Evolutionary conservation across 2,888 invertebrate species (phyloP), one percentile per base, ranked within the genome.

Genomic region (Metalampra italica): DNA sequence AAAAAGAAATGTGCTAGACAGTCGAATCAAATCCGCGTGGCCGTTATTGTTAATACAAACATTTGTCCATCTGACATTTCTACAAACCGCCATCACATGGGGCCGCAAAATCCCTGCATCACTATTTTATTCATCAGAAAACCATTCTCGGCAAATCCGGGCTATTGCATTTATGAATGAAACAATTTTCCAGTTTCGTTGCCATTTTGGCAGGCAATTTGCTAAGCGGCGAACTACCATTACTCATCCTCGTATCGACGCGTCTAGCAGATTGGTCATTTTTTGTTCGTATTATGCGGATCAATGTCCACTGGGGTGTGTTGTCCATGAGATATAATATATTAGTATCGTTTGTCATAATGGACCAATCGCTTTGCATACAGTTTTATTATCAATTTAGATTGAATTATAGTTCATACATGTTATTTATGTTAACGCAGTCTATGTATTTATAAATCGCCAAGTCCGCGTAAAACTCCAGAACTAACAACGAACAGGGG

Each of bases 121-220:
- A 57, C 72, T 73, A 73, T 80, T 78, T 81, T 84, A 84, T 86
- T 82, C 80, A 82, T 85, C 76, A 76, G 65, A 78, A 72, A 71
- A 60, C 71, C 62, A 79, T 81, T 75, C 71, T 65, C 59, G 50
- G 60, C 61, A 83, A 83, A 84, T 78, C 86, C 82, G 65, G 62
- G 67, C 68, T 71, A 81, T 83, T 75, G 78, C 78, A 75, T 84
- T 82, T 80, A 80, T 83, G 79, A 84, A 86, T 82, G 84, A 82
- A 80, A 88, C 85, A 85, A 87, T 89, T 88, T 87, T 85, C 88
- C 83, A 86, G 78, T 78, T 72, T 83, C 82, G 75, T 66, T 68
- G 62, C 82, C 66, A 78, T 79, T 82, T 80, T 67, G 81, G 76
- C 68, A 77, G 75, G 78, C 88, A 79, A 88, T 89, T 88, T 87